phyloP scores from a whole-genome alignment of 2,797 vertebrate genomes.

The Melopsittacus undulatus region DNA sequence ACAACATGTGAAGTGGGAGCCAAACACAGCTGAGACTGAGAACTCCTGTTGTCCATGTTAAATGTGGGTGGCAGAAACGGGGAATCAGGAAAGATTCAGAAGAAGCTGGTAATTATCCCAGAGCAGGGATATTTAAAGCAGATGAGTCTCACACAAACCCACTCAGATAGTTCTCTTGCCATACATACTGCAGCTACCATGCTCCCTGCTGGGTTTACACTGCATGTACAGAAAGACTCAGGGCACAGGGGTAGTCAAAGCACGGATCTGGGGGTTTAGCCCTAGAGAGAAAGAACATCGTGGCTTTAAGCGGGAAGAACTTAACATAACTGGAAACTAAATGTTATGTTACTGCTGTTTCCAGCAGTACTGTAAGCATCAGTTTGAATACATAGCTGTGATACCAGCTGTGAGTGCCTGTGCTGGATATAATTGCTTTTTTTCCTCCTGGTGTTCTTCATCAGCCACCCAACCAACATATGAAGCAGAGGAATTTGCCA shows the following conservation, averaged over 20 bases:
- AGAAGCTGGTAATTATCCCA: neutral
- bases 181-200: rapidly evolving
- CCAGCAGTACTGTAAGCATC: neutral
- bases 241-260: neutral
- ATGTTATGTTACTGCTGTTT: neutral
- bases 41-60: neutral
- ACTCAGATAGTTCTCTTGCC: neutral
- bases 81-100: neutral
- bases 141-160: neutral
- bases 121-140: neutral
- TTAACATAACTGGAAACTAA: constrained; percentile 8
- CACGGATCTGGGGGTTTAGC: neutral
- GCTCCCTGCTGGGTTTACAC: neutral
- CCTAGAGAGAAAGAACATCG: neutral
- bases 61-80: neutral
- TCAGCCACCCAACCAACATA: constrained; percentile 17
- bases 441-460: constrained; percentile 39
- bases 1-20: neutral
- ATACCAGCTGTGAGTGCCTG: constrained; percentile 36
- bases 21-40: neutral
- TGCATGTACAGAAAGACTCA: neutral
- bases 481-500: neutral
- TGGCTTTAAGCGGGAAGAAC: neutral
- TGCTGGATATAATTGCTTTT: constrained; percentile 44
- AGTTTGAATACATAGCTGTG: constrained; percentile 25